phyloP scores from a whole-genome alignment of 2,797 vertebrate genomes.

The Sebastes iracundus region DNA sequence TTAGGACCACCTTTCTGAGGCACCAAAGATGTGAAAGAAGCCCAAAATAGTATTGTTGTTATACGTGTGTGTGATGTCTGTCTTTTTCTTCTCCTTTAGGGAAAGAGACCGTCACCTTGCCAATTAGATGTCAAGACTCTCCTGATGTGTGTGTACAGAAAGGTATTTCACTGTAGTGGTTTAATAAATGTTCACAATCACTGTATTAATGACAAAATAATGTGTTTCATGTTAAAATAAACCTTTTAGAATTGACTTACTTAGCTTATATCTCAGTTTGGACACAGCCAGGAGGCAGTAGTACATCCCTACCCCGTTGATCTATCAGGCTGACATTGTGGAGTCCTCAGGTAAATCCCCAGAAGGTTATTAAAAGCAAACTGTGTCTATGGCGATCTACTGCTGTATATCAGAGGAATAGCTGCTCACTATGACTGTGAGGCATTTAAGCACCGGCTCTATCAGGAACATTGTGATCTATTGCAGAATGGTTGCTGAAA shows the following conservation, averaged over 20 bases:
- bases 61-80: background rate
- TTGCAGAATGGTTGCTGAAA: conserved; percentile 6
- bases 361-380: conserved; percentile 71
- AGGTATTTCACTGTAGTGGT: conserved; percentile 8
- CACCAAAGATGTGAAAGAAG: background rate
- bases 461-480: conserved; percentile 62
- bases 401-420: conserved; percentile 59
- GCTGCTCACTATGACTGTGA: conserved; percentile 36
- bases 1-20: background rate
- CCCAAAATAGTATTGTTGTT: background rate
- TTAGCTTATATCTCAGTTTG: background rate
- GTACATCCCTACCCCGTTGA: background rate
- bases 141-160: background rate
- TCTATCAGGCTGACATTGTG: conserved; percentile 64
- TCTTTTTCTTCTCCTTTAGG: background rate
- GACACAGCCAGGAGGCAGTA: background rate
- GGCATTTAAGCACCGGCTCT: conserved; percentile 26
- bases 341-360: conserved; percentile 63
- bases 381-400: conserved; percentile 55
- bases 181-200: background rate
- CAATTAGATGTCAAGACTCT: background rate
- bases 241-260: background rate
- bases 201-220: background rate
- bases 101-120: background rate
- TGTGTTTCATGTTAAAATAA: conserved; percentile 27